A percentile compares a stretch with the other conserved stretches of the same genome.
Conservation (phyloP, 2,113 vertebrate genomes). For the Zosterops borbonicus region DNA sequence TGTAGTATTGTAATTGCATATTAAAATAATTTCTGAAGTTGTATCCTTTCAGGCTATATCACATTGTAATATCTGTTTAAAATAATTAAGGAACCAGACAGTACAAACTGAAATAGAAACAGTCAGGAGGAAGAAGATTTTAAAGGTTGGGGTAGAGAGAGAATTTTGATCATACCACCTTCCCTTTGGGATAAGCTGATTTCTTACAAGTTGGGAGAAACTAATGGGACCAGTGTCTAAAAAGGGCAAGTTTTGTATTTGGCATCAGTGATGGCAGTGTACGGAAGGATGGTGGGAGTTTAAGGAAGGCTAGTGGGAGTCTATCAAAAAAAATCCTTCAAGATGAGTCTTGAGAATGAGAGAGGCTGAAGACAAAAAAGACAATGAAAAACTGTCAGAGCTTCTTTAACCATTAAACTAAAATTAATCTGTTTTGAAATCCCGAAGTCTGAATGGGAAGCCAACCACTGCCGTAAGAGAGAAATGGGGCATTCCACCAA, state of each 20-base stretch:
- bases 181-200: background rate
- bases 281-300: background rate
- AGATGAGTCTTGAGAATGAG: background rate
- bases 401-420: slow-evolving; percentile 17
- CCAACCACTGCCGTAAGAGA: background rate
- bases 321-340: background rate
- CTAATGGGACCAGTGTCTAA: background rate
- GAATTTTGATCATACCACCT: background rate
- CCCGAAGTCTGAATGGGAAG: background rate
- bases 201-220: background rate
- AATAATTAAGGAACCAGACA: slow-evolving; percentile 21
- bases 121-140: background rate
- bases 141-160: background rate
- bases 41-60: slow-evolving; percentile 1
- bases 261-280: background rate
- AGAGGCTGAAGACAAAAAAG: background rate
- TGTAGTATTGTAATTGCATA: background rate
- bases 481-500: background rate
- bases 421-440: slow-evolving; percentile 1
- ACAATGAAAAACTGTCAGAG: slow-evolving; percentile 3
- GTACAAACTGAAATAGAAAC: slow-evolving; percentile 30
- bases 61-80: slow-evolving; percentile 22
- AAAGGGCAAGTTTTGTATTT: background rate
- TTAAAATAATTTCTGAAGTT: slow-evolving; percentile 38
- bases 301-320: slow-evolving; percentile 7